Base-by-base conservation (phyloP, 2,888 invertebrate species). In the Hyles lineata region DNA sequence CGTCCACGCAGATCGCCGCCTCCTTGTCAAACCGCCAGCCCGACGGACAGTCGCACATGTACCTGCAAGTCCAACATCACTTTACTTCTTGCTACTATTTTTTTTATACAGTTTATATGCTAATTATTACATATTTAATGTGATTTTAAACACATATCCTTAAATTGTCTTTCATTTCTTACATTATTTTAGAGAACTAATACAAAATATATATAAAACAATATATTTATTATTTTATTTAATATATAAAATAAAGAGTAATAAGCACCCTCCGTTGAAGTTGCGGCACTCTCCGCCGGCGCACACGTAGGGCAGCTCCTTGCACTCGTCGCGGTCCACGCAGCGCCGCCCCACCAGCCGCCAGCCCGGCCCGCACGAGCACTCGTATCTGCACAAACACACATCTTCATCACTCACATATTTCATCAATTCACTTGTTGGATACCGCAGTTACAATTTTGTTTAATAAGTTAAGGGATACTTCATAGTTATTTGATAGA, bases 251-350 rank as follows among this genome's bases (percentile, higher is more conserved):
- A 25, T 15, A n/a, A 50, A 21, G 43, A 25, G 23, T 21, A 23
- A 7, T 21, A 32, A 87, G 82, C 35, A 94, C 93, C 97, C 97
- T 58, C 98, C 98, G 72, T 97, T 96, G 1, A 97, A 97, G 88
- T 98, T 98, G 74, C 96, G 95, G 85, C 98, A 98, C 67, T 96
- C 95, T 21, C 98, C 98, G 77, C 97, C 97, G 74, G 97, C 97
- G 80, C 98, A 98, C 43, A 97, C 96, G 73, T 96, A 96, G 21
- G 95, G 95, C 81, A 96, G 95, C 77, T 96, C 96, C 35, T 95
- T 90, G 84, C 98, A 98, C 87, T 98, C 98, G 88, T 98, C 96
- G 23, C 98, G 95, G 87, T 98, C 98, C 95, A 95, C 92, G 85
- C 96, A 96, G 25, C 90, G 90, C 7, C 89, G 82, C 1, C 95